Conservation (phyloP, 1,140 invertebrate species). For the Mercenaria mercenaria region DNA sequence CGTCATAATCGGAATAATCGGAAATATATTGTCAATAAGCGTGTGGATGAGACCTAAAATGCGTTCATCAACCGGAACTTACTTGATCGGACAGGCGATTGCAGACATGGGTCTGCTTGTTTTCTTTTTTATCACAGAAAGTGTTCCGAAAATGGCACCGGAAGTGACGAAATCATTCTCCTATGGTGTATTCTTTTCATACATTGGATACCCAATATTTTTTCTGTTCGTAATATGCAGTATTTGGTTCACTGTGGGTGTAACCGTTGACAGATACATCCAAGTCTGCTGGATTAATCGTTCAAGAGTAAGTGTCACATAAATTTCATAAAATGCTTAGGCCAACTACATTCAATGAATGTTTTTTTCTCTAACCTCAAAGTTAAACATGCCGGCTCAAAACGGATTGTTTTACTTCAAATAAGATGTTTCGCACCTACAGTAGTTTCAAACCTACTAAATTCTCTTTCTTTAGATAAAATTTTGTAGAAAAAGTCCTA, state of each 20-base stretch:
- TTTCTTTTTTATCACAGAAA: slow-evolving; percentile 77
- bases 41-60: slow-evolving; percentile 73
- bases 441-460: too few species aligned
- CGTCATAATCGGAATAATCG: slow-evolving; percentile 74
- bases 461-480: too few species aligned
- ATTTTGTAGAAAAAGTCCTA: too few species aligned
- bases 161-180: slow-evolving; percentile 50
- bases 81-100: slow-evolving; percentile 76
- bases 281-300: slow-evolving; percentile 78
- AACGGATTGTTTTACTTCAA: background rate
- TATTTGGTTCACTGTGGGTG: slow-evolving; percentile 80
- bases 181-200: slow-evolving; percentile 77
- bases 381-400: background rate
- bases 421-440: too few species aligned
- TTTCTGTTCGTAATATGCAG: slow-evolving; percentile 75
- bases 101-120: slow-evolving; percentile 74
- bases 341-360: too few species aligned
- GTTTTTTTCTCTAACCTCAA: background rate
- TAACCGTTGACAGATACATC: slow-evolving; percentile 80
- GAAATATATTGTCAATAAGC: slow-evolving; percentile 76
- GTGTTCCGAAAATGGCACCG: slow-evolving; percentile 68
- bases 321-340: too few species aligned
- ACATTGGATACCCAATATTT: slow-evolving; percentile 78
- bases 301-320: slow-evolving; percentile 71
- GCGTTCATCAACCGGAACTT: slow-evolving; percentile 76